Evolutionary conservation across 2,888 invertebrate species (phyloP).

Genomic region (Tetragnatha montana): DNA sequence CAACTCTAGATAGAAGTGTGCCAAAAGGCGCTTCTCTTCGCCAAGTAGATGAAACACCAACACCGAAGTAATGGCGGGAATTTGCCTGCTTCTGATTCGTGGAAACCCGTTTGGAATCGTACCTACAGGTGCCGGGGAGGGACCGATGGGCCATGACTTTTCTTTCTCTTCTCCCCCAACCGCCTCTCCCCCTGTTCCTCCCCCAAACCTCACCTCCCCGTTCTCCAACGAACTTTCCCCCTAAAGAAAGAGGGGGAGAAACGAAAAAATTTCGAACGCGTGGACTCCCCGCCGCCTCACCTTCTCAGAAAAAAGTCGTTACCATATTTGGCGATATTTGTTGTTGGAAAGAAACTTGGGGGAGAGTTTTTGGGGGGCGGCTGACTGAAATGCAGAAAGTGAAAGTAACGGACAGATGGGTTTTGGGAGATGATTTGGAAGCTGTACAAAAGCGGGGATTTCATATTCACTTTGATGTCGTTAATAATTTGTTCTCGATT

Average conservation of each 20-base stretch:
- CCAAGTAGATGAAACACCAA: not conserved
- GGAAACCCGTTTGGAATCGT: slow-evolving; percentile 5
- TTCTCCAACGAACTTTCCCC: not conserved
- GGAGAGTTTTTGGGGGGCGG: not conserved
- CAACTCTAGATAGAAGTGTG: too few relatives aligned
- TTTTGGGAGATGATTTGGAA: too few relatives aligned
- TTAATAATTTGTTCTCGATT: too few relatives aligned
- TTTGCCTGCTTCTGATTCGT: slow-evolving; percentile 10
- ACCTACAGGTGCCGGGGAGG: slow-evolving; percentile 58
- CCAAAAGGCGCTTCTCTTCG: not conserved
- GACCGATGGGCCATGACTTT: slow-evolving; percentile 39
- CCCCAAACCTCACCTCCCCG: slow-evolving; percentile 2
- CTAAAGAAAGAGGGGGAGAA: not conserved
- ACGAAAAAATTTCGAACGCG: slow-evolving; percentile 16
- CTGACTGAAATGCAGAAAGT: not conserved
- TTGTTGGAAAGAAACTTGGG: not conserved
- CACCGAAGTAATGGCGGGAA: slow-evolving; percentile 4
- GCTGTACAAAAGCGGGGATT: too few relatives aligned
- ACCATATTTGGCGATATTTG: slow-evolving; percentile 12
- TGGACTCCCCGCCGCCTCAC: slow-evolving; percentile 2
- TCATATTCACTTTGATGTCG: too few relatives aligned
- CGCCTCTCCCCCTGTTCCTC: not conserved
- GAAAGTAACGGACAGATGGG: not conserved
- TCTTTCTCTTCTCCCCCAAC: not conserved
- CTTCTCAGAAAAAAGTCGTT: slow-evolving; percentile 15